Percentiles rank a stretch among this genome's conserved stretches.
phyloP scores from a whole-genome alignment of 1,140 invertebrate genomes.

The Drosophila nigromelanica region DNA sequence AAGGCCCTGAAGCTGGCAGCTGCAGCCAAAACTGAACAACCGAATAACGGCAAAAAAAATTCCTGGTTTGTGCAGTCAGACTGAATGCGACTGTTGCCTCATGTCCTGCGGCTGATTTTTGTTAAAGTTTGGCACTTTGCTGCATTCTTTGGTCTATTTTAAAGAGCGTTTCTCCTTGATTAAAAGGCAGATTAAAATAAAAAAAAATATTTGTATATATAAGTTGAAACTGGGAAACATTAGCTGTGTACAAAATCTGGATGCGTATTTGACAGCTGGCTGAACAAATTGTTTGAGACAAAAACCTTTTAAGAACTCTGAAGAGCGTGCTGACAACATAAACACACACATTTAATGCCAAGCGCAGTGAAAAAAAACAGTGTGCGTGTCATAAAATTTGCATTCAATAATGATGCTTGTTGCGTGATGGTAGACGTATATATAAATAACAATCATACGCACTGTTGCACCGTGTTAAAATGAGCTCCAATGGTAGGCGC shows the following conservation, averaged over 20 bases:
- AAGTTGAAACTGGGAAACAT: too few relatives aligned
- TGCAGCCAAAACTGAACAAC: constrained; percentile 33
- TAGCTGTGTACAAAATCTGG: too few relatives aligned
- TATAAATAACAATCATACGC: constrained; percentile 81
- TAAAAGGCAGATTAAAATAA: background rate
- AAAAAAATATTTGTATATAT: too few relatives aligned
- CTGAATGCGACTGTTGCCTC: constrained; percentile 30
- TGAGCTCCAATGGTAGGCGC: constrained; percentile 52
- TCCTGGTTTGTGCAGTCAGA: constrained; percentile 31
- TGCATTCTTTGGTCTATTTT: background rate
- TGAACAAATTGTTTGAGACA: background rate
- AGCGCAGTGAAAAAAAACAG: constrained; percentile 1
- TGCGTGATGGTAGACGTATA: constrained; percentile 54
- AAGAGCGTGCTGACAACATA: background rate
- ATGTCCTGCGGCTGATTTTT: constrained; percentile 35
- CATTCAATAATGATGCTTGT: constrained; percentile 75
- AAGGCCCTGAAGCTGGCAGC: constrained; percentile 46
- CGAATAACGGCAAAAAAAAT: constrained; percentile 19
- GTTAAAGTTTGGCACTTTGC: background rate
- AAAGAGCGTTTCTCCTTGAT: constrained; percentile 1
- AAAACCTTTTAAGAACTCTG: constrained; percentile 5
- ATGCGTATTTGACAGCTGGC: background rate
- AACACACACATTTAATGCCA: constrained; percentile 24
- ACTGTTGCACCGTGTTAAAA: constrained; percentile 65
- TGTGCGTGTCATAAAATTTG: constrained; percentile 58